Base-by-base conservation (phyloP, 1,140 invertebrate genomes). In the Ceratosolen solmsi region DNA sequence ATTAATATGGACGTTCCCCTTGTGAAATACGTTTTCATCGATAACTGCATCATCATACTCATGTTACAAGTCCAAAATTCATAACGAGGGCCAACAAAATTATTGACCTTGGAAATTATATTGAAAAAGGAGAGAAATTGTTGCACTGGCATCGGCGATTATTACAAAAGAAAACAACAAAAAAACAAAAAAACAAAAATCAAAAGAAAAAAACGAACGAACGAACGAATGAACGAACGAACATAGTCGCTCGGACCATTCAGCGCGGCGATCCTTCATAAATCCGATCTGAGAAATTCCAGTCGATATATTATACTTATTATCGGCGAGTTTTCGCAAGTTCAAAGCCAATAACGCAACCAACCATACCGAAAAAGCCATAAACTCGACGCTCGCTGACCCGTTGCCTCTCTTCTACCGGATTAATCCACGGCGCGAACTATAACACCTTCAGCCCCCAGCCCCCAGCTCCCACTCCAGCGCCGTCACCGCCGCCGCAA, bases 211-310 rank as follows among this genome's bases (percentile, higher is more conserved):
- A n/a, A n/a, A n/a, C n/a, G n/a, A n/a, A n/a, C n/a, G n/a, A n/a
- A n/a, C n/a, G n/a, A n/a, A n/a, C n/a, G n/a, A n/a, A n/a, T n/a
- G n/a, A n/a, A n/a, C n/a, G 13, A 46, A 46, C 7, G 13, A 46
- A 46, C 3, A 25, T 33, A 63, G 25, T 33, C 30, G 27, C 13
- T 27, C 30, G 17, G 25, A 9, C 58, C 25, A 63, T 63, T 63
- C n/a, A 3, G 36, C 65, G 65, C 65, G 33, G 2, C n/a, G 17
- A 41, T 11, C 22, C n/a, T 36, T 49, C 70, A 30, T 71, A 71
- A 71, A 71, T 71, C n/a, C 70, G 41, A 38, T 25, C 70, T 22
- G 41, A 22, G 70, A 71, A 68, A 68, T 68, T 68, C 33, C 63
- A 38, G 22, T 33, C 63, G 63, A 68, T 38, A 38, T 68, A 22